Evolutionary conservation across 2,797 vertebrate genomes (phyloP).

Genomic region (Chelon labrosus): DNA sequence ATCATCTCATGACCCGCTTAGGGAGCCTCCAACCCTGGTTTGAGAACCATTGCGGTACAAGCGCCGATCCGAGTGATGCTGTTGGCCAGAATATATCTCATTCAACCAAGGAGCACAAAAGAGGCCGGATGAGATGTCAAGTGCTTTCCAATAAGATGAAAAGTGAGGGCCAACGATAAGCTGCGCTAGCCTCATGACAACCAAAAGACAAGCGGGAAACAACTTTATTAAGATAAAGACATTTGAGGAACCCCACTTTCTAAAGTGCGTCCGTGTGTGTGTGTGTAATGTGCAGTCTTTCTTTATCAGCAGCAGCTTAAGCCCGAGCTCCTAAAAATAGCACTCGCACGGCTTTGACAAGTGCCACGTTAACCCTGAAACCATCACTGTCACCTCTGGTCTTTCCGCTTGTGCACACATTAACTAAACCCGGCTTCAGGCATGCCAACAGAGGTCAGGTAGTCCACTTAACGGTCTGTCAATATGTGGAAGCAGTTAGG

Average conservation of each 20-base stretch:
- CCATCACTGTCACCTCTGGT: neutral
- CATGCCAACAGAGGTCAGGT: constrained; percentile 46
- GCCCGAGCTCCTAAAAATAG: constrained; percentile 22
- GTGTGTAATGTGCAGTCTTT: neutral
- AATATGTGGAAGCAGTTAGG: constrained; percentile 34
- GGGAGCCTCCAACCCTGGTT: neutral
- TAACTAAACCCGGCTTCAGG: constrained; percentile 22
- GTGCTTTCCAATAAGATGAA: constrained; percentile 6
- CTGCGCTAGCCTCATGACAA: neutral
- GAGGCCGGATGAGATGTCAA: constrained; percentile 20
- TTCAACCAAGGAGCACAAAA: neutral
- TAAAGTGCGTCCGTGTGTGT: too few species aligned
- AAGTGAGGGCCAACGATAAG: constrained; percentile 10
- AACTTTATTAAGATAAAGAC: neutral
- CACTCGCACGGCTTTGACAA: constrained; percentile 3
- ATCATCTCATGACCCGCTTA: neutral
- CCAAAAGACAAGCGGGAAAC: neutral
- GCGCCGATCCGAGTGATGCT: constrained; percentile 3
- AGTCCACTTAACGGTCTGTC: constrained; percentile 38
- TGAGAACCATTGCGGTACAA: neutral
- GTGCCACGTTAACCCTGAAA: constrained; percentile 18
- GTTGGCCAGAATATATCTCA: neutral
- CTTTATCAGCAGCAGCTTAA: neutral
- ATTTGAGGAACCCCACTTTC: neutral
- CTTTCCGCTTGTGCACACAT: neutral